Conservation (phyloP, 1,140 invertebrate genomes). For the Centruroides vittatus region DNA sequence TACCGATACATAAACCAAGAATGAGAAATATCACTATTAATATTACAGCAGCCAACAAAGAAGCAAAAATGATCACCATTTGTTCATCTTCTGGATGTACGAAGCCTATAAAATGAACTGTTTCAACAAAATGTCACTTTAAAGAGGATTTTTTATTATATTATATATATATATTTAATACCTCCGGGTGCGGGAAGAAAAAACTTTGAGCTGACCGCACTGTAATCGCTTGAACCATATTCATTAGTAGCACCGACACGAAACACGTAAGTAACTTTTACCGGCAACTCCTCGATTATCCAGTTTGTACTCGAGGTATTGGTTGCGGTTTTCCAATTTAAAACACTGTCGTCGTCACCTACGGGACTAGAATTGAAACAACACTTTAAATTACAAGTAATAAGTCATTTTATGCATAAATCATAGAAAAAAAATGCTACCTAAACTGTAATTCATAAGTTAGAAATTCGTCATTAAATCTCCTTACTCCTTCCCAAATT, state of each 20-base stretch:
- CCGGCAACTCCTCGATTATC: conserved; percentile 51
- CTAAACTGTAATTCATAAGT: conserved; percentile 23
- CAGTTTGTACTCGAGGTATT: conserved; percentile 71
- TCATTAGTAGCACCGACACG: conserved; percentile 59
- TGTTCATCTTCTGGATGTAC: conserved; percentile 2
- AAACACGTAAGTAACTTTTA: conserved; percentile 45
- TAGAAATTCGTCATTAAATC: conserved; percentile 39
- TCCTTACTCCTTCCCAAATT: conserved; percentile 48
- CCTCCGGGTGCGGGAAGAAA: conserved; percentile 8
- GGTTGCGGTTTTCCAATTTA: conserved; percentile 50
- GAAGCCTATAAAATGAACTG: not conserved
- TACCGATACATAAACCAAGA: conserved; percentile 1
- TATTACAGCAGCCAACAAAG: not conserved
- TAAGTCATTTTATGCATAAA: not conserved
- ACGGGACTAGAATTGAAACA: conserved; percentile 10
- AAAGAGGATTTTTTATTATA: too few relatives aligned
- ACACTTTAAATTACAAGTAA: too few relatives aligned
- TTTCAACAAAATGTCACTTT: too few relatives aligned
- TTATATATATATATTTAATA: not conserved
- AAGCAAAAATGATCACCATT: conserved; percentile 3
- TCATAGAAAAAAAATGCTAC: not conserved
- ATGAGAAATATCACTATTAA: not conserved
- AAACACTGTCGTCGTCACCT: not conserved
- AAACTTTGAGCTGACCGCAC: conserved; percentile 42
- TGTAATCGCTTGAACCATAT: conserved; percentile 59